These are phyloP conservation scores for Hirtodrosophila confusa DNA, from an alignment of 2,888 invertebrate species.

Conservation along the genomic window DNA sequence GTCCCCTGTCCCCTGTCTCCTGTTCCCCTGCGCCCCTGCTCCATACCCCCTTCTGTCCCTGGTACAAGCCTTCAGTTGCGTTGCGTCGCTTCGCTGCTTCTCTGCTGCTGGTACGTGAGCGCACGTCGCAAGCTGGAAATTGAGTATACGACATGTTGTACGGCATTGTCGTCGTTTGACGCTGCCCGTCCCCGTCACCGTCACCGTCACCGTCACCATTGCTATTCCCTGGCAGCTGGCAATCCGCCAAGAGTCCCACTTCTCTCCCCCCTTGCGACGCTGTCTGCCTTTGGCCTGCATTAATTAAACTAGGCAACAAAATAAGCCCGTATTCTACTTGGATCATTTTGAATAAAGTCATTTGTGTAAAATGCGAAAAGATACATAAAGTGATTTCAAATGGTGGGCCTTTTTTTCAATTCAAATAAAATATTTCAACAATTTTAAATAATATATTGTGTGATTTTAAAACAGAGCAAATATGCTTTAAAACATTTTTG, in stretches of 20 bases:
- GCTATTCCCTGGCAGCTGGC: conserved; percentile 30
- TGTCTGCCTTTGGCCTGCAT: conserved; percentile 41
- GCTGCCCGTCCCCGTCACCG: conserved; percentile 1
- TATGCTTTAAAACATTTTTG: no score
- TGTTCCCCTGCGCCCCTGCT: neutral
- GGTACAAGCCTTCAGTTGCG: conserved; percentile 6
- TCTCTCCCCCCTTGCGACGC: neutral
- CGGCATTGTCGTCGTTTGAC: conserved; percentile 45
- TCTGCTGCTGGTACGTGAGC: conserved; percentile 60
- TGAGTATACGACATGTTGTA: conserved; percentile 71
- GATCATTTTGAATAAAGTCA: no score
- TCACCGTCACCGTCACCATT: neutral
- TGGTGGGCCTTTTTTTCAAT: no score
- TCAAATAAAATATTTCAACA: no score
- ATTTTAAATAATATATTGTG: no score
- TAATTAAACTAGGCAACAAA: conserved; percentile 46
- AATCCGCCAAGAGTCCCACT: conserved; percentile 24
- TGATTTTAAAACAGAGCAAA: no score
- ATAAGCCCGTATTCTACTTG: no score
- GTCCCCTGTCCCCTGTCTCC: neutral
- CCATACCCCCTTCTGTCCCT: neutral
- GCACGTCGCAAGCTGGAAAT: conserved; percentile 68
- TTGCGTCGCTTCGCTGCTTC: conserved; percentile 3
- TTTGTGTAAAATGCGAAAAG: no score
- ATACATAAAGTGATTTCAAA: no score